Evolutionary conservation across 2,888 invertebrate species (phyloP), one percentile per base, ranked within the genome.

Genomic region (Conchocele bisecta): DNA sequence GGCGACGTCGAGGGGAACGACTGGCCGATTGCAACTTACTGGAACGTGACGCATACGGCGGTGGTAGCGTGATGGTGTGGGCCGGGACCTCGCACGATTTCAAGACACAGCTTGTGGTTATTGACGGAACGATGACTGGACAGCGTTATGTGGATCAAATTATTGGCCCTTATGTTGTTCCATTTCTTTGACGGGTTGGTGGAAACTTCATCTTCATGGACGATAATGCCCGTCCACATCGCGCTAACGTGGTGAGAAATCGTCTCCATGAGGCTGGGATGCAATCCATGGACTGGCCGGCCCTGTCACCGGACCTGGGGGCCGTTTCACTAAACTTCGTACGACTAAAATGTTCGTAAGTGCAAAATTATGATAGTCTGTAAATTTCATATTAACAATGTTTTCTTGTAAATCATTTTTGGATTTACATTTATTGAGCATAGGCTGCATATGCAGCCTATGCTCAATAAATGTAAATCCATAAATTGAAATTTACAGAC

Each of bases 1-100:
- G 56, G 58, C 59, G 28, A 33, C 44, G 63, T 1, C 26, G 42
- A 37, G 44, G 53, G 20, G 51, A 61, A 54, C 46, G 56, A 17
- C 50, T 22, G 37, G 54, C 59, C 26, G 50, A 60, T 53, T 57
- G 56, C 17, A 33, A 22, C n/a, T 48, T 46, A 35, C 54, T 59
- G 26, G 44, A 39, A 35, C 35, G 31, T 44, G 29, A 29, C 24
- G 24, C 41, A 41, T 51, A 51, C 22, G 61, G 53, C n/a, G 39
- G 63, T 3, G 54, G 58, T 31, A 33, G 39, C 24, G 42, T 64
- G 9, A 48, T 63, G 39, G 54, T 70, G 13, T 57, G 58, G 64
- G 29, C 57, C 44, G 35, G 53, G 15, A 54, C 59, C 39, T 22
- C 33, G 13, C 26, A 59, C 44, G 22, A 20, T 26, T 53, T 51